Percentiles rank a stretch among this genome's conserved stretches.
Evolutionary conservation across 2,113 vertebrate genomes (phyloP).

Genomic region (Spermophilus dauricus): DNA sequence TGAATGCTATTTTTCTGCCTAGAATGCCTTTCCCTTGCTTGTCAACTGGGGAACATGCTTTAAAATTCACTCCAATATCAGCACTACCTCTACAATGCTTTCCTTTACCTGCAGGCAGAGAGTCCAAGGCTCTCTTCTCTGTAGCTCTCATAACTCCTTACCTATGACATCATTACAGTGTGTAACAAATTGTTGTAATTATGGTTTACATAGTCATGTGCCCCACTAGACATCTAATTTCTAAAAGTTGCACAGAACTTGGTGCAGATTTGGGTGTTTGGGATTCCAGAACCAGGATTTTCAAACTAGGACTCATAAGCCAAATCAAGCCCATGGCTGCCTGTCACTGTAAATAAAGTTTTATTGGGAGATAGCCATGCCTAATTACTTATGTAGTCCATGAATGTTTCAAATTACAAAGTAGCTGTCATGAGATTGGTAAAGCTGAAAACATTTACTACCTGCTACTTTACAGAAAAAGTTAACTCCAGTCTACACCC

Average conservation of each 20-base stretch:
- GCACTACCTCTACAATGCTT: neutral
- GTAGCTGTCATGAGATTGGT: neutral
- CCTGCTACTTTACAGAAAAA: neutral
- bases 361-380: neutral
- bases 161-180: neutral
- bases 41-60: neutral
- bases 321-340: neutral
- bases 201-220: neutral
- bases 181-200: neutral
- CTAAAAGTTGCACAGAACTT: neutral
- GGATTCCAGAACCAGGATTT: neutral
- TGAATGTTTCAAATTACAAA: neutral
- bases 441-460: neutral
- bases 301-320: neutral
- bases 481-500: neutral
- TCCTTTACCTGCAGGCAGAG: neutral
- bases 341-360: neutral
- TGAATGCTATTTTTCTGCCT: neutral
- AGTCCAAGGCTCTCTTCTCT: neutral
- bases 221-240: neutral
- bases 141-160: neutral
- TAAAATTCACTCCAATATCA: neutral
- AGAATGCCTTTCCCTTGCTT: constrained; percentile 4
- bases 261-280: neutral
- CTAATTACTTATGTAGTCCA: neutral